These are phyloP conservation scores for Sesamia inferens DNA, from an alignment of 2,888 invertebrate genomes.

Conservation along the genomic window DNA sequence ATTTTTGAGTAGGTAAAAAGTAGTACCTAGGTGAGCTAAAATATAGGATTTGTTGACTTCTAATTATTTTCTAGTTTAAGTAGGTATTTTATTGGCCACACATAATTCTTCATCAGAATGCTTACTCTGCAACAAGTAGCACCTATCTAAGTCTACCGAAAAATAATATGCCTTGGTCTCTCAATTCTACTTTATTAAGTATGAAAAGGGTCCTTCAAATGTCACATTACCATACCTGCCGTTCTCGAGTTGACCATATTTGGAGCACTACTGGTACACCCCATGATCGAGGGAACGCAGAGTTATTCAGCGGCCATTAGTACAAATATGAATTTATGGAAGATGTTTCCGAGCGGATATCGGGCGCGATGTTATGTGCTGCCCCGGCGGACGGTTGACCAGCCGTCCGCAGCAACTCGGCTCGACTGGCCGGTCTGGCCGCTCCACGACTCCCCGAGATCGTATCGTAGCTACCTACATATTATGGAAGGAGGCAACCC, in stretches of 20 bases:
- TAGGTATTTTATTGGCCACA: not conserved
- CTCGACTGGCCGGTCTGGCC: conserved; percentile 82
- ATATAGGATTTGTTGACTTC: not conserved
- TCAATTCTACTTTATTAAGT: conserved; percentile 30
- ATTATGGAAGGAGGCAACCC: conserved; percentile 87
- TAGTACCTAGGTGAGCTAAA: not conserved
- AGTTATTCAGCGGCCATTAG: conserved; percentile 65
- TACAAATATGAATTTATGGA: conserved; percentile 48
- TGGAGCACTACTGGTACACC: conserved; percentile 87
- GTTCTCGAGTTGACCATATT: conserved; percentile 75
- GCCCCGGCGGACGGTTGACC: conserved; percentile 69
- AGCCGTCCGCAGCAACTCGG: conserved; percentile 76
- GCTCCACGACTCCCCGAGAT: conserved; percentile 73
- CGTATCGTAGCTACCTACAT: conserved; percentile 86
- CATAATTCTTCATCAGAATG: not conserved
- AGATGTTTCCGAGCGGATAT: conserved; percentile 51
- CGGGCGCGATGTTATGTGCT: conserved; percentile 56
- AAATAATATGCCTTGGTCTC: not conserved
- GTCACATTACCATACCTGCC: conserved; percentile 76
- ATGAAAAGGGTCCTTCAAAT: conserved; percentile 57
- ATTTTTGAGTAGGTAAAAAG: not conserved
- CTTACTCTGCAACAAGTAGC: not conserved
- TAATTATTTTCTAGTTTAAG: not conserved
- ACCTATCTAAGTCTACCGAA: not conserved
- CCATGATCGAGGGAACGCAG: conserved; percentile 76